phyloP scores from a whole-genome alignment of 2,888 invertebrate species.

The Leucania comma region DNA sequence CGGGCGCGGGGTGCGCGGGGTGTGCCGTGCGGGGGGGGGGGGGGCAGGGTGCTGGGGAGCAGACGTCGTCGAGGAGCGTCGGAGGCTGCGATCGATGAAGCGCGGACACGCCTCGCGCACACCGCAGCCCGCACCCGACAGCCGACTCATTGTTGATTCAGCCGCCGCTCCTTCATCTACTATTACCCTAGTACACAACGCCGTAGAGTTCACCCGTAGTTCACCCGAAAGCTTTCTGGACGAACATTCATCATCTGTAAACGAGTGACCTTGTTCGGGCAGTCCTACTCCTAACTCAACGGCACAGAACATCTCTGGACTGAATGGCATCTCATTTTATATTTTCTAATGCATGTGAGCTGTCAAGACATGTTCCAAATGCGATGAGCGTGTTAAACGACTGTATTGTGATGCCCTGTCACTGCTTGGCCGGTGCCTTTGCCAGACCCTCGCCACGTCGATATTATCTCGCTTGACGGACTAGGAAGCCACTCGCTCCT shows the following conservation, averaged over 20 bases:
- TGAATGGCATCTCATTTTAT: conserved; percentile 72
- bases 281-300: conserved; percentile 24
- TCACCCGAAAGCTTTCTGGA: conserved; percentile 38
- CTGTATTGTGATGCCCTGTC: conserved; percentile 87
- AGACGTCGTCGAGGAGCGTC: conserved; percentile 89
- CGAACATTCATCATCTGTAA: conserved; percentile 61
- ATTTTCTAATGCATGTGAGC: conserved; percentile 75
- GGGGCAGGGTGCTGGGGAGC: conserved; percentile 75
- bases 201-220: conserved; percentile 32
- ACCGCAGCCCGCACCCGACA: conserved; percentile 78
- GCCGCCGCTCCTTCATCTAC: conserved; percentile 69
- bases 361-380: conserved; percentile 85
- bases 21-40: conserved; percentile 44
- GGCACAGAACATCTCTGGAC: conserved; percentile 54
- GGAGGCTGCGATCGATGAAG: conserved; percentile 91
- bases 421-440: conserved; percentile 83
- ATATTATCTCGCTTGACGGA: conserved; percentile 81
- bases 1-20: conserved; percentile 79
- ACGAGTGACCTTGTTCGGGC: conserved; percentile 55
- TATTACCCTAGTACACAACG: conserved; percentile 38
- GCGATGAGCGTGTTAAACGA: conserved; percentile 89
- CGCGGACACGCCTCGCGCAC: conserved; percentile 90
- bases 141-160: conserved; percentile 85
- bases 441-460: conserved; percentile 72
- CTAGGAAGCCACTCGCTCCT: conserved; percentile 78